A percentile compares a stretch with the other conserved stretches of the same genome.
These are phyloP conservation scores for Aphrocallistes beatrix DNA, from an alignment of 37 sponge, comb jelly and placozoan genomes.

Conservation along the genomic window DNA sequence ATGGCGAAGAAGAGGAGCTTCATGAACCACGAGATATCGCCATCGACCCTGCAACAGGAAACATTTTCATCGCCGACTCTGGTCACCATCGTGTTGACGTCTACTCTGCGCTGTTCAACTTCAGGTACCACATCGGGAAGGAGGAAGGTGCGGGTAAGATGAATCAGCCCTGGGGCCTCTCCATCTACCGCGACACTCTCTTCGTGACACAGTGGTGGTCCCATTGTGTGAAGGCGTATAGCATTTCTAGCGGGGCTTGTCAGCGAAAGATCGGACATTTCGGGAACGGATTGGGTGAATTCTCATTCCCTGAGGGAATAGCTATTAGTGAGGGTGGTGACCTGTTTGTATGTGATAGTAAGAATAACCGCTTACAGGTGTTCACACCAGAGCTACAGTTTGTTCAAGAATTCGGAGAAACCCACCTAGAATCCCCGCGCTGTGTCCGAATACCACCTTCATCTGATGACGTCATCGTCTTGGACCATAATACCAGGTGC, in stretches of 20 bases:
- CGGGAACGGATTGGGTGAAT: not conserved
- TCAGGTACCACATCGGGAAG: slow-evolving; percentile 18
- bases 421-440: not conserved
- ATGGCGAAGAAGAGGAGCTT: not conserved
- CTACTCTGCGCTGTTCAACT: not conserved
- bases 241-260: not conserved
- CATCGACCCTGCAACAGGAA: not conserved
- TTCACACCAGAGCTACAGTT: not conserved
- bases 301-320: slow-evolving; percentile 15
- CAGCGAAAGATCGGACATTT: not conserved
- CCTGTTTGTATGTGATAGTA: slow-evolving; percentile 3
- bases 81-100: not conserved
- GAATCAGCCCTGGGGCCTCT: not conserved
- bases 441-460: not conserved
- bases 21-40: not conserved
- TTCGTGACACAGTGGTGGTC: slow-evolving; percentile 14
- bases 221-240: not conserved
- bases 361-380: not conserved
- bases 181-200: not conserved
- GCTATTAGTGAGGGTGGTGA: not conserved
- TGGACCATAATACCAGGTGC: not conserved
- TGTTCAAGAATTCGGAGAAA: not conserved
- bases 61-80: not conserved
- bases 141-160: slow-evolving; percentile 23
- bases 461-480: not conserved